phyloP scores from a whole-genome alignment of 1,140 invertebrate species.

The Muscidifurax raptorellus region DNA sequence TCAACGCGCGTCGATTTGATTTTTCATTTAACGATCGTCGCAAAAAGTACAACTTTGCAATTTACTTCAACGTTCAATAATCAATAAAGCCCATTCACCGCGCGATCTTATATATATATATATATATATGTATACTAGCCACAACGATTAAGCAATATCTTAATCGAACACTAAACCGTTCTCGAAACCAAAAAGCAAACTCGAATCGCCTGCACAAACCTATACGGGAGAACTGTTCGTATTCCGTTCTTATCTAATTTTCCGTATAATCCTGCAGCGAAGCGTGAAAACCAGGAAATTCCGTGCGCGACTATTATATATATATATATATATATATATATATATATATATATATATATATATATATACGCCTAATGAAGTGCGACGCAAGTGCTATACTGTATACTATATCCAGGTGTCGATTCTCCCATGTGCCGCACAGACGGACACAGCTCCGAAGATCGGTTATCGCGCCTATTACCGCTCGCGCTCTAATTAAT shows the following conservation, averaged over 20 bases:
- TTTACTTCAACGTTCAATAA: not conserved
- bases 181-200: no score
- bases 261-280: not conserved
- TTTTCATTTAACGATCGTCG: not conserved
- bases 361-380: slow-evolving; percentile 16
- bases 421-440: slow-evolving; percentile 17
- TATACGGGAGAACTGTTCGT: not conserved
- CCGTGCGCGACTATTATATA: not conserved
- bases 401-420: not conserved
- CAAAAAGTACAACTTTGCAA: not conserved
- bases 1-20: no score
- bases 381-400: not conserved
- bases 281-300: slow-evolving; percentile 45
- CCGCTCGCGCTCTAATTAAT: slow-evolving; percentile 37
- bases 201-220: no score
- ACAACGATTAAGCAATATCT: no score
- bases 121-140: not conserved
- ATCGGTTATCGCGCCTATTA: not conserved
- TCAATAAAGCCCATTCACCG: not conserved
- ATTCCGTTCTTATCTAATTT: not conserved
- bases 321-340: no score
- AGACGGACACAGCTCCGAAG: not conserved
- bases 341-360: no score
- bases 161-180: no score
- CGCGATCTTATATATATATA: not conserved